Percentiles rank a stretch among this genome's conserved stretches.
Conservation (phyloP, 37 sponge, comb jelly and placozoan genomes). For the Aplysina aerophoba region DNA sequence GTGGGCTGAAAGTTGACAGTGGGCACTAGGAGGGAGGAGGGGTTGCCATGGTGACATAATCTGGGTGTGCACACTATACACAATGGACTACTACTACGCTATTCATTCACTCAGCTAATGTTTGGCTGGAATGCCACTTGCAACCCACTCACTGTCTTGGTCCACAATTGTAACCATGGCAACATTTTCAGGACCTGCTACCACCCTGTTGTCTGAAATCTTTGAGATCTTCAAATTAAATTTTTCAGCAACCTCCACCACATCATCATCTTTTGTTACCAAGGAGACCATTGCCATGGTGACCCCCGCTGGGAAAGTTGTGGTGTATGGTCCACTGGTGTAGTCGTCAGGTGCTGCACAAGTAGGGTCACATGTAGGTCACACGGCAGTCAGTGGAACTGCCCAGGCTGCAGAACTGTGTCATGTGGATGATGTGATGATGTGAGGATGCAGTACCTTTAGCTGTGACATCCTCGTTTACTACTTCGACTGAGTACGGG, state of each 20-base stretch:
- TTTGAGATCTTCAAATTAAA: neutral
- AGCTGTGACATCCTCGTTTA: neutral
- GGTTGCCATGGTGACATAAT: neutral
- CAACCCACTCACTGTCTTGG: neutral
- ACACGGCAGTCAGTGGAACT: too few relatives aligned
- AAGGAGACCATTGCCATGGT: neutral
- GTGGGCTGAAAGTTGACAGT: neutral
- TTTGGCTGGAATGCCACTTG: neutral
- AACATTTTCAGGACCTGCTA: neutral
- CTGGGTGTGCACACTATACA: too few relatives aligned
- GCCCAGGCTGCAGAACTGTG: too few relatives aligned
- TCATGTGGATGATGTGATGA: too few relatives aligned
- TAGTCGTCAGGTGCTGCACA: neutral
- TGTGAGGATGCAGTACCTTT: too few relatives aligned
- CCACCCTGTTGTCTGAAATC: neutral
- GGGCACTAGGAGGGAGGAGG: neutral
- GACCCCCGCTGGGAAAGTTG: neutral
- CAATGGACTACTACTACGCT: too few relatives aligned
- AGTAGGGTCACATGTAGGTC: neutral
- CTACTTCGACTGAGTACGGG: neutral
- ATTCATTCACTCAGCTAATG: too few relatives aligned
- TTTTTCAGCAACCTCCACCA: neutral
- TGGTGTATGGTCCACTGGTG: neutral
- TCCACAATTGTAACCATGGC: slow-evolving; percentile 8
- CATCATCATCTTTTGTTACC: slow-evolving; percentile 2